Conservation (phyloP, 1,140 invertebrate species). For the Atta cephalotes region DNA sequence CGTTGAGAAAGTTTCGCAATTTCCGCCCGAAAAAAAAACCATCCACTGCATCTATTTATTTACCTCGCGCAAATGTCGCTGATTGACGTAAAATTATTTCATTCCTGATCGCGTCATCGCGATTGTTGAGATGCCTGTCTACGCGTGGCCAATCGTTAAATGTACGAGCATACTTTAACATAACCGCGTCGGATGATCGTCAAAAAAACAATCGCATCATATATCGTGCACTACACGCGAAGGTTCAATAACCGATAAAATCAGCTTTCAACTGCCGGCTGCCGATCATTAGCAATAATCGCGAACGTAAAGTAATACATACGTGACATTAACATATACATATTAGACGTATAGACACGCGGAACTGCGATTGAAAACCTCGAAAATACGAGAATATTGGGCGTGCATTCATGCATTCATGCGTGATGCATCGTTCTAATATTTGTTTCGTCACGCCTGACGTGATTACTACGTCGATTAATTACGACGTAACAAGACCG, state of each 20-base stretch:
- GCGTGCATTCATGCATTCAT: conserved; percentile 20
- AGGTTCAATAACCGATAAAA: conserved; percentile 52
- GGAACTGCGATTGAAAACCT: conserved; percentile 18
- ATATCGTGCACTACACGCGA: background rate
- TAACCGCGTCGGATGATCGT: background rate
- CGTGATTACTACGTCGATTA: conserved; percentile 49
- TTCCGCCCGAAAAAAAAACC: background rate
- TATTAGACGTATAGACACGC: conserved; percentile 21
- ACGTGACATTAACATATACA: conserved; percentile 33
- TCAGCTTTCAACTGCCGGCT: conserved; percentile 30
- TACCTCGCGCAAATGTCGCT: conserved; percentile 6
- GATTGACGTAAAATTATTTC: conserved; percentile 50
- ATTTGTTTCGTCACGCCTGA: conserved; percentile 51
- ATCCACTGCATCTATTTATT: background rate
- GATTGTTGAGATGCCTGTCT: background rate
- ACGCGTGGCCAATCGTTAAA: conserved; percentile 15
- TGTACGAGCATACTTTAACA: conserved; percentile 14
- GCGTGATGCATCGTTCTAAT: conserved; percentile 24
- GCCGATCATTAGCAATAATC: conserved; percentile 31
- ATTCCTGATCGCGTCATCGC: conserved; percentile 31
- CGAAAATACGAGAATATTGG: conserved; percentile 34
- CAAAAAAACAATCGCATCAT: conserved; percentile 1
- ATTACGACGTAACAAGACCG: conserved; percentile 26
- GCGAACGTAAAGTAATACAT: conserved; percentile 4
- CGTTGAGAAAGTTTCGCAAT: conserved; percentile 51